These are phyloP conservation scores for Mastacembelus armatus DNA, from an alignment of 2,797 vertebrate genomes.

Conservation along the genomic window DNA sequence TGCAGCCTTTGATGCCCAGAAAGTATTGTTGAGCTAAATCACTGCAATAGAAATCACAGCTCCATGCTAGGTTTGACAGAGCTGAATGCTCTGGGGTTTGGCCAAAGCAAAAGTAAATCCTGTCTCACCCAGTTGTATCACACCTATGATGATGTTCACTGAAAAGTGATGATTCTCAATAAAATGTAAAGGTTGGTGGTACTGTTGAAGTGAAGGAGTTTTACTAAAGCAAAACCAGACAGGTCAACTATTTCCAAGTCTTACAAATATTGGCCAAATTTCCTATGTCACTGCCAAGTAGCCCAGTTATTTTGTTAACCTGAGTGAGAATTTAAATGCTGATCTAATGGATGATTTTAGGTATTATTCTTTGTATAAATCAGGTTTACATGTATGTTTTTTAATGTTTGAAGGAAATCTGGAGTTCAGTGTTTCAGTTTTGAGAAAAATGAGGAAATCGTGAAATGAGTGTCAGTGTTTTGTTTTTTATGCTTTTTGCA, in stretches of 20 bases:
- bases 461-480: slow-evolving; percentile 46
- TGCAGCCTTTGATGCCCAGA: slow-evolving; percentile 19
- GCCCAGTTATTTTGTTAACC: slow-evolving; percentile 39
- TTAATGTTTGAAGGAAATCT: slow-evolving; percentile 29
- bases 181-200: slow-evolving; percentile 1
- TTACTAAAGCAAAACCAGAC: slow-evolving; percentile 18
- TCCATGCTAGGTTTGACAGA: slow-evolving; percentile 33
- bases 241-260: slow-evolving; percentile 30
- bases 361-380: slow-evolving; percentile 67
- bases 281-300: slow-evolving; percentile 51
- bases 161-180: slow-evolving; percentile 31
- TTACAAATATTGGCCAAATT: slow-evolving; percentile 35
- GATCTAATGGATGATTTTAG: slow-evolving; percentile 55
- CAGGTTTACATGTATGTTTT: slow-evolving; percentile 57
- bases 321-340: slow-evolving; percentile 33
- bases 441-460: slow-evolving; percentile 17
- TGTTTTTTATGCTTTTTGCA: too few relatives aligned
- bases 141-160: slow-evolving; percentile 25
- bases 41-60: slow-evolving; percentile 27
- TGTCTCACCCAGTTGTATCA: slow-evolving; percentile 33
- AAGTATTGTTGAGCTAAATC: slow-evolving; percentile 2
- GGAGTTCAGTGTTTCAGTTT: slow-evolving; percentile 35
- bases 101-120: too few relatives aligned
- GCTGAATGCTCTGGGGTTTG: slow-evolving; percentile 40
- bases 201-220: slow-evolving; percentile 34